Evolutionary conservation across 2,113 vertebrate species (phyloP).

Genomic region (Passer montanus): DNA sequence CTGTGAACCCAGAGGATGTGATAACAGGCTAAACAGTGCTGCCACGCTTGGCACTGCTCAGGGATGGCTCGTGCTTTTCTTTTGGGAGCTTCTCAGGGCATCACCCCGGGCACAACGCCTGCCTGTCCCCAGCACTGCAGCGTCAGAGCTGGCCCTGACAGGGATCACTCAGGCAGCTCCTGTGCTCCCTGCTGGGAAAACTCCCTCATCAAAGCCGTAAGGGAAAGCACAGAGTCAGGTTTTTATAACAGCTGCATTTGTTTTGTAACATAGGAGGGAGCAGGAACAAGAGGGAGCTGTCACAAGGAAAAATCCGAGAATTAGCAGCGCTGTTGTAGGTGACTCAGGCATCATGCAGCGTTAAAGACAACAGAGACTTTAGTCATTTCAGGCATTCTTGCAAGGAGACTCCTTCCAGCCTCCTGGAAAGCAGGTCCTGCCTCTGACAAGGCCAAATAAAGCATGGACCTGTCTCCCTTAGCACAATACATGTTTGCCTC

Average conservation of each 20-base stretch:
- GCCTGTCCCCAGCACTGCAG: neutral
- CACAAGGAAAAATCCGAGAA: neutral
- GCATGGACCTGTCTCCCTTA: neutral
- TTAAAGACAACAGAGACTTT: neutral
- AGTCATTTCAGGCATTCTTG: neutral
- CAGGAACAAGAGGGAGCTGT: neutral
- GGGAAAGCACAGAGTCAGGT: neutral
- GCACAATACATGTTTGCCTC: neutral
- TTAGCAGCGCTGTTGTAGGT: neutral
- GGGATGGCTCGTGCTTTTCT: neutral
- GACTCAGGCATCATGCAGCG: neutral
- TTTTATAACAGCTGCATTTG: neutral
- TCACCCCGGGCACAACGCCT: neutral
- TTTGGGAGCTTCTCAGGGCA: neutral
- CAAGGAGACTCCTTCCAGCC: neutral
- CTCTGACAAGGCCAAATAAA: neutral
- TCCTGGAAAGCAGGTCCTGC: neutral
- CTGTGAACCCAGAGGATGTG: neutral
- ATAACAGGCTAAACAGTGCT: neutral
- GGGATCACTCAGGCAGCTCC: slow-evolving; percentile 3
- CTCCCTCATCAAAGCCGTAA: neutral
- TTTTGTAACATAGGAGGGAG: neutral
- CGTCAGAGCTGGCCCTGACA: neutral
- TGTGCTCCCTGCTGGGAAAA: neutral
- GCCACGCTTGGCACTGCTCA: neutral